Conservation (phyloP, 2,797 vertebrate species). For the Accipiter superciliosus region DNA sequence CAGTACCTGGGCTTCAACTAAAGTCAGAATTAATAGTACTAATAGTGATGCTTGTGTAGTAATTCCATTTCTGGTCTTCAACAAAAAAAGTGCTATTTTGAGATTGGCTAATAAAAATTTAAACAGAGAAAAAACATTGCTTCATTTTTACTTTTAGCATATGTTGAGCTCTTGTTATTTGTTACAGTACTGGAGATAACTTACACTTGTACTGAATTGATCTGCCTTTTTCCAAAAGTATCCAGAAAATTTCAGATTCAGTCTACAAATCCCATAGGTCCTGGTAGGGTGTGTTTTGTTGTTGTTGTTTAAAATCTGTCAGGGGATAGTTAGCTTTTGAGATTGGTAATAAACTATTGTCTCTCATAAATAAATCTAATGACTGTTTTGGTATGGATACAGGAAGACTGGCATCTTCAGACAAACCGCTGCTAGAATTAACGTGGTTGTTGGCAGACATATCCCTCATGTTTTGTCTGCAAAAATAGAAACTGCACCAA, state of each 20-base stretch:
- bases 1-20: background rate
- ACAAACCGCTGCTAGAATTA: background rate
- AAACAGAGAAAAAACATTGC: background rate
- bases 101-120: background rate
- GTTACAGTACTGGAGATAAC: background rate
- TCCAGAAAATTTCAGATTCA: background rate
- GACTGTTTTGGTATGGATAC: background rate
- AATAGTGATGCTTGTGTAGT: background rate
- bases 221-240: background rate
- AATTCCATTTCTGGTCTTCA: background rate
- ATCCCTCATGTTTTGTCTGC: background rate
- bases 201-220: background rate
- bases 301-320: background rate
- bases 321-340: background rate
- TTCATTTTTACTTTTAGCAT: background rate
- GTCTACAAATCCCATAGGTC: background rate
- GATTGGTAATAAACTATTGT: background rate
- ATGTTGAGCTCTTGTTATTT: background rate
- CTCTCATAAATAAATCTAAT: background rate
- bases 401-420: background rate
- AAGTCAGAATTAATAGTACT: background rate
- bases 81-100: background rate
- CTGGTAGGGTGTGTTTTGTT: accelerated
- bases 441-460: accelerated
- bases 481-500: background rate